These are phyloP conservation scores for Drosophila anceps DNA, from an alignment of 2,888 invertebrate genomes.

Conservation along the genomic window DNA sequence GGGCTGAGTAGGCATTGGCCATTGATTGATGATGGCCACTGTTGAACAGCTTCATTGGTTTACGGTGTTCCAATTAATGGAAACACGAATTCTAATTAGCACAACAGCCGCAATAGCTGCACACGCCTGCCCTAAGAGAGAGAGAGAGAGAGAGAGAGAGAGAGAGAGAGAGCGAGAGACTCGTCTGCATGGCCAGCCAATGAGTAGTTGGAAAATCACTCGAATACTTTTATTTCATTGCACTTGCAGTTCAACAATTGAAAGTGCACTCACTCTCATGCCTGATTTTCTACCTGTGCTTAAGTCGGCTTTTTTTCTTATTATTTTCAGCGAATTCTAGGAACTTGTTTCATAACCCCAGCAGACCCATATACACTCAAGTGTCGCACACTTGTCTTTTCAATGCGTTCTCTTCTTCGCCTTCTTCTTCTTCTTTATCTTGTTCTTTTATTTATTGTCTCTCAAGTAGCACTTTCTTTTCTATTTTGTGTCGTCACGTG, in stretches of 20 bases:
- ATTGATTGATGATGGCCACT: constrained; percentile 47
- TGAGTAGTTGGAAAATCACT: constrained; percentile 23
- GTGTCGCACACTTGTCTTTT: constrained; percentile 40
- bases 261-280: constrained; percentile 1
- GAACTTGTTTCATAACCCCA: constrained; percentile 12
- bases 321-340: constrained; percentile 11
- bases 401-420: constrained; percentile 32
- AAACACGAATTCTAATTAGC: constrained; percentile 47
- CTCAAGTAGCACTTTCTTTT: constrained; percentile 20
- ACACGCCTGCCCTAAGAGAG: neutral
- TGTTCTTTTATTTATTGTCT: constrained; percentile 8
- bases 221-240: constrained; percentile 28
- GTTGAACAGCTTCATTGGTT: neutral
- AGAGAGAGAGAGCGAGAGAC: neutral
- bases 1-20: neutral
- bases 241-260: constrained; percentile 14
- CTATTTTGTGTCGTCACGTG: constrained; percentile 62
- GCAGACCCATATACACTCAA: neutral
- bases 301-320: constrained; percentile 1
- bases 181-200: neutral
- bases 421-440: constrained; percentile 3
- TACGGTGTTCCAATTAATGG: neutral
- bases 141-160: neutral
- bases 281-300: constrained; percentile 16
- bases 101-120: constrained; percentile 6